Evolutionary conservation across 2,888 invertebrate species (phyloP), one percentile per base, ranked within the genome.

Genomic region (Agriotes lineatus): DNA sequence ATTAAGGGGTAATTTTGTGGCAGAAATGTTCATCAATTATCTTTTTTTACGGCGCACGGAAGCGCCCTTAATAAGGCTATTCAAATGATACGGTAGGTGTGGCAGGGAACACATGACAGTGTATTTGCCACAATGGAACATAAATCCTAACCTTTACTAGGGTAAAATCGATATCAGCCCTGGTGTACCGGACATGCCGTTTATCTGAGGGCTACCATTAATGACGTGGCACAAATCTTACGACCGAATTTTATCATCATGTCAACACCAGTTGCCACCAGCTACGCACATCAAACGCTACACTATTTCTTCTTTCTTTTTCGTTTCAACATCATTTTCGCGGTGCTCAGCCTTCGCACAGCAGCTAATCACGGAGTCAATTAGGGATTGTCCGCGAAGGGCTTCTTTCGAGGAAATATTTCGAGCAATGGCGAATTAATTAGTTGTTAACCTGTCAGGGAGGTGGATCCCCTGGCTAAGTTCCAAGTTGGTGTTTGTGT

Each of bases 261-360:
- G 82, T 82, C 82, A 82, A 81, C 82, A 81, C 81, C 82, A 82
- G 82, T 82, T 82, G 82, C 80, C 79, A 74, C 74, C 76, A 77
- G 79, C 80, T 81, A 81, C 80, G 78, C 79, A 77, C 77, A 75
- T 75, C 74, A 75, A 72, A 69, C 70, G 69, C 74, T 76, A 75
- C 74, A 76, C 72, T 74, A 72, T 68, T 67, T 67, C 33, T 72
- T 70, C 66, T 65, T 58, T 19, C 44, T 52, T 52, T 52, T 52
- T 18, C 18, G 10, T 20, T 20, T 45, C 48, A 58, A 18, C 25
- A 54, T 57, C 22, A 52, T 37, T 42, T 48, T 58, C 50, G 19
- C 12, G 5, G 18, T 19, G 22, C 22, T 48, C 22, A 22, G 22
- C 22, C 48, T 20, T 48, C 22, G 10, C 22, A 48, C 22, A n/a